A percentile compares a stretch with the other conserved stretches of the same genome.
These are phyloP conservation scores for Tamandua tetradactyla DNA, from an alignment of 2,797 vertebrate genomes.

Conservation along the genomic window DNA sequence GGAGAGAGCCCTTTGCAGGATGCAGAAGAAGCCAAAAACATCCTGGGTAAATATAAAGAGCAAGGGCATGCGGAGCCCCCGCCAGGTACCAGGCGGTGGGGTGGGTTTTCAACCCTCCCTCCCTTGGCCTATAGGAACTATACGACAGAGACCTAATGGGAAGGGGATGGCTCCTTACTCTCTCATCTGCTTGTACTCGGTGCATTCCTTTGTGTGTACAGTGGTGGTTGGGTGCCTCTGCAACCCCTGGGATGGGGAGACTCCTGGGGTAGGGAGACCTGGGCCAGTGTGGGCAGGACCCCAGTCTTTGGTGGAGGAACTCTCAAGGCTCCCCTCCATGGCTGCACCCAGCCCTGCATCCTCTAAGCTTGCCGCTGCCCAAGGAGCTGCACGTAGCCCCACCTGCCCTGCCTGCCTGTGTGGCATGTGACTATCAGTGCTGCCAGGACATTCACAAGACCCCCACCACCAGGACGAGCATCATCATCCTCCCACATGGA, in stretches of 20 bases:
- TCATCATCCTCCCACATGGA: background rate
- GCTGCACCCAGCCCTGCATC: background rate
- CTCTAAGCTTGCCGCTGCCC: background rate
- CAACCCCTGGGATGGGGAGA: background rate
- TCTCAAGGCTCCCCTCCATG: background rate
- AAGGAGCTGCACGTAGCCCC: background rate
- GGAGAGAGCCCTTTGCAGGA: slow-evolving; percentile 93
- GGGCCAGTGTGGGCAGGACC: background rate
- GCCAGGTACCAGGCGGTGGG: slow-evolving; percentile 83
- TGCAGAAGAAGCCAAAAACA: slow-evolving; percentile 89
- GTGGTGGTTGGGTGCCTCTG: slow-evolving; percentile 7
- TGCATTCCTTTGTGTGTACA: background rate
- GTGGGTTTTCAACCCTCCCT: slow-evolving; percentile 82
- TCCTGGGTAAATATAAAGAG: slow-evolving; percentile 89
- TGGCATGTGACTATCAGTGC: too few species aligned
- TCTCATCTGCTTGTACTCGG: slow-evolving; percentile 63
- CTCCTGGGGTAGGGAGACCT: background rate
- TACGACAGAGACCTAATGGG: slow-evolving; percentile 83
- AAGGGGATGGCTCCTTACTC: slow-evolving; percentile 14
- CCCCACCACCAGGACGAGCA: too few species aligned
- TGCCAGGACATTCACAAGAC: too few species aligned
- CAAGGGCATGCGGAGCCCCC: slow-evolving; percentile 80
- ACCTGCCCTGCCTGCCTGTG: background rate
- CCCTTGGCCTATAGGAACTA: slow-evolving; percentile 83
- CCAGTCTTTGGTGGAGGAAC: background rate